Evolutionary conservation across 35 echinoderm and acorn worm genomes (phyloP), one percentile per base, ranked within the genome.

Genomic region (Anneissia japonica): DNA sequence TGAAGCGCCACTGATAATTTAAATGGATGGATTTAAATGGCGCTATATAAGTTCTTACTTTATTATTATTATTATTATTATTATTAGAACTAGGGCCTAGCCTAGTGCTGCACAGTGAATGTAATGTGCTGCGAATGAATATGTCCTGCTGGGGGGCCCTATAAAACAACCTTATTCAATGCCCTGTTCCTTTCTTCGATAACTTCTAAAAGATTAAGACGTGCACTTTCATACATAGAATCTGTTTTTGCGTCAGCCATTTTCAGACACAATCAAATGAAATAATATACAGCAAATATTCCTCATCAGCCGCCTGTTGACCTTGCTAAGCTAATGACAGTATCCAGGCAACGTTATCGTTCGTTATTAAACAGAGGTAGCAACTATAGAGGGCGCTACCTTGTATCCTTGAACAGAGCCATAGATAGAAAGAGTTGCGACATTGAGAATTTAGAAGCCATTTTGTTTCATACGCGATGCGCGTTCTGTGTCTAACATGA

Each of bases 151-250:
- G 3, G 19, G 1, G 76, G 9, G 10, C n/a, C 28, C 12, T 76
- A 34, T 30, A 76, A 76, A 36, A 30, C 16, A 56, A 98, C 95
- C 88, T 93, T 98, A 81, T 98, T 98, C 36, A 93, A 79, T 30
- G 95, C 92, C 83, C 95, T 93, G 56, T 98, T 93, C 64, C 95
- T 90, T 29, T 98, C 95, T 93, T 98, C 91, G 26, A 98, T 98
- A 31, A 98, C 89, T 84, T 98, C 91, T n/a, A 98, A 86, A 36
- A 98, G 89, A 86, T 93, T 98, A 35, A 97, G 86, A 36, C 95
- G 39, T 14, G 91, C 77, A 82, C 85, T 91, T 80, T 93, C 95
- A 86, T 86, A 98, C 88, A 93, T 87, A 32, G 95, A 98, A 55
- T 98, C 95, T 38, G 74, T 82, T 74, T 84, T 88, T 31, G 76